These are phyloP conservation scores for Bombus ignitus DNA, from an alignment of 1,140 invertebrate genomes.

Conservation along the genomic window DNA sequence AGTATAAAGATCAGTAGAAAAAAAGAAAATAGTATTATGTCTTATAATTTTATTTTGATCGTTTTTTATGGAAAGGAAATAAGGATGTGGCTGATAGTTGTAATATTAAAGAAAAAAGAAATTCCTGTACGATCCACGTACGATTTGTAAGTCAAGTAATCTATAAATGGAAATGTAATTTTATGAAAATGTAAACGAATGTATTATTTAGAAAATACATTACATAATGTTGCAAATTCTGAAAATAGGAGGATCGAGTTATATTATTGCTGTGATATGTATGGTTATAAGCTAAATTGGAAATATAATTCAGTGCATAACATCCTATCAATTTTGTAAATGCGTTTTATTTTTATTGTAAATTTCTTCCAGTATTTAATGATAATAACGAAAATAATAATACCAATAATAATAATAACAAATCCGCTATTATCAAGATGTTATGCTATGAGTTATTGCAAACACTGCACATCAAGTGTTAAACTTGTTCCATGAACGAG, in stretches of 20 bases:
- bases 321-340: conserved; percentile 17
- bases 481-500: conserved; percentile 10
- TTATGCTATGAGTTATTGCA: conserved; percentile 38
- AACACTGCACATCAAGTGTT: conserved; percentile 12
- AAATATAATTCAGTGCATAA: conserved; percentile 42
- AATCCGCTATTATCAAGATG: neutral
- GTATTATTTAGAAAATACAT: conserved; percentile 41
- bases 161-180: conserved; percentile 8
- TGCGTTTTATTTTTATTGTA: conserved; percentile 23
- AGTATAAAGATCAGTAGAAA: conserved; percentile 36
- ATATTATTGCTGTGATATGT: conserved; percentile 66
- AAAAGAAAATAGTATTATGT: conserved; percentile 28
- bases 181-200: conserved; percentile 40
- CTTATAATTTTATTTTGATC: conserved; percentile 10
- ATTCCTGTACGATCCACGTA: neutral
- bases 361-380: neutral
- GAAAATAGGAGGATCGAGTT: conserved; percentile 47
- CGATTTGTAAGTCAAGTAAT: conserved; percentile 6
- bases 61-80: neutral
- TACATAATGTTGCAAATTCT: conserved; percentile 29
- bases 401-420: neutral
- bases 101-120: neutral
- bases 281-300: conserved; percentile 61
- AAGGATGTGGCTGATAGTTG: neutral
- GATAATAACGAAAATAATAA: neutral